Base-by-base conservation (phyloP, 37 sponge, comb jelly and placozoan genomes). In the Geodia barretti region DNA sequence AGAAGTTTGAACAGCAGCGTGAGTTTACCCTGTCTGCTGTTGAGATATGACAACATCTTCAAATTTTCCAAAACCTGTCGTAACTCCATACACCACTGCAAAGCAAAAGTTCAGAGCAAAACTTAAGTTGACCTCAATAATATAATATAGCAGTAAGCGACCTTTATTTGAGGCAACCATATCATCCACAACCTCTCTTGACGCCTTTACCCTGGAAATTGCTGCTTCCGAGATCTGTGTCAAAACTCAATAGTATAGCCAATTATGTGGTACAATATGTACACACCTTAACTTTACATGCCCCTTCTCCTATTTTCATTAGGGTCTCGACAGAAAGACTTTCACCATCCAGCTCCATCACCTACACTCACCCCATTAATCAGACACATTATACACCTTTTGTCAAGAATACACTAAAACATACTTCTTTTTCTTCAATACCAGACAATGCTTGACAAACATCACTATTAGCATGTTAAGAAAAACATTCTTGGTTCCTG, bases 21-120 rank as follows among this genome's bases (percentile, higher is more conserved):
- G n/a, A 2, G 68, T 77, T 77, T 83, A 90, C 91, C 34, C 70
- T 4, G 86, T 58, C 24, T 92, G 92, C 25, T 79, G 62, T 21
- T 4, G 31, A 24, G 83, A 28, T 20, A 94, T 94, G n/a, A 60
- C 26, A n/a, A 81, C 83, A 0, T 33, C 79, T 11, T 83, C 92
- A 79, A 94, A 91, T 39, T 73, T 83, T 0, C 95, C 95, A 83
- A 94, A 94, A 2, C 95, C 95, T 11, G 95, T 94, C 3, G 63
- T 88, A 43, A 94, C 67, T 23, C 92, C 95, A 66, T 94, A 94
- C 1, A 91, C 89, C 34, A 79, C 93, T 92, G 85, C 31, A 83
- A 8, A 2, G 41, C 2, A 37, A 75, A 3, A 62, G 64, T 62
- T n/a, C 32, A 21, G 40, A 37, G 69, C 35, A 62, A 28, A 28